phyloP scores from a whole-genome alignment of 2,888 invertebrate genomes.

The Schizaphis graminum region DNA sequence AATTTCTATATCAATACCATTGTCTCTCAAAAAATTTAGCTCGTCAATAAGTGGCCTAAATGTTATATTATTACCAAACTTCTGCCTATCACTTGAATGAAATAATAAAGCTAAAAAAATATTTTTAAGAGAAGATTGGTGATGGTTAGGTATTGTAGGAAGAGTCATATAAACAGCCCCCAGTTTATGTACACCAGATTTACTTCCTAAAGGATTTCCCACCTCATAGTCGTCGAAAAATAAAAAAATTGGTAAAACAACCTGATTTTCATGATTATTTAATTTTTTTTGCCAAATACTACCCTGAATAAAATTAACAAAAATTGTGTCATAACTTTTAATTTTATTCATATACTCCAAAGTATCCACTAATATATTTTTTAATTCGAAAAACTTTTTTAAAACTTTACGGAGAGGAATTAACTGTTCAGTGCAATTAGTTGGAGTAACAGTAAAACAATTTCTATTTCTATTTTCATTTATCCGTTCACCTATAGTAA shows the following conservation, averaged over 20 bases:
- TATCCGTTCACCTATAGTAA: not conserved
- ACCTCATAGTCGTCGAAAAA: not conserved
- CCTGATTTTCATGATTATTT: not conserved
- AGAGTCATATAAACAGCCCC: constrained; percentile 16
- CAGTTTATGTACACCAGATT: constrained; percentile 47
- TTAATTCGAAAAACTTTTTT: constrained; percentile 10
- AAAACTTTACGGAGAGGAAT: constrained; percentile 3
- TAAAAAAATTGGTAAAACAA: constrained; percentile 16
- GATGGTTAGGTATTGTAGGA: not conserved
- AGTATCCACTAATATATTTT: constrained; percentile 19
- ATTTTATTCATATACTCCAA: not conserved
- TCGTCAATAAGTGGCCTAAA: no score
- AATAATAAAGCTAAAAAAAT: no score
- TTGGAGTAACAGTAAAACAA: not conserved
- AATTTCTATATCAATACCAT: no score
- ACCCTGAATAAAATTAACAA: constrained; percentile 45
- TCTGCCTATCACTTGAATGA: no score
- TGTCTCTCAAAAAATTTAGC: no score
- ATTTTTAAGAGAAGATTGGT: no score
- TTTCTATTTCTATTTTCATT: not conserved
- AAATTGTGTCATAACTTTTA: not conserved
- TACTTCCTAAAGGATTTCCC: constrained; percentile 33
- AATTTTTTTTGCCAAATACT: constrained; percentile 1
- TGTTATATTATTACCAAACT: no score
- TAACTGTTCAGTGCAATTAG: not conserved